Conservation (phyloP, 2,113 vertebrate genomes). For the Odontesthes bonariensis region DNA sequence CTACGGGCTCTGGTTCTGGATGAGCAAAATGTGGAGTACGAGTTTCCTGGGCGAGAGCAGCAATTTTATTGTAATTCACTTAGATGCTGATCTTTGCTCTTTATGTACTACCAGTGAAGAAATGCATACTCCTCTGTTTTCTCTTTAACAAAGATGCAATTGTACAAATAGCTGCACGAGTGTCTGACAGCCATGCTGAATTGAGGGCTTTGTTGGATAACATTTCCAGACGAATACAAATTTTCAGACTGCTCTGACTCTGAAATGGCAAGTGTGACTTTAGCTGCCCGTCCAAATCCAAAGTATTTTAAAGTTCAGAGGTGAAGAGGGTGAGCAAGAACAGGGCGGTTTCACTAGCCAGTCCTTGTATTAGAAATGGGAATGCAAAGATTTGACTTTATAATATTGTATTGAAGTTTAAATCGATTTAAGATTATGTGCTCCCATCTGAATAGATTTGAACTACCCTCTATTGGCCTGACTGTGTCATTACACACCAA, state of each 20-base stretch:
- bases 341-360: not conserved
- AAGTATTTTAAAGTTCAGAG: not conserved
- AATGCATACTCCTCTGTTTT: slow-evolving; percentile 24
- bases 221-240: slow-evolving; percentile 21
- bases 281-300: not conserved
- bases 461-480: slow-evolving; percentile 80
- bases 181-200: slow-evolving; percentile 22
- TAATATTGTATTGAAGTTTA: not conserved
- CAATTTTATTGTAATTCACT: slow-evolving; percentile 45
- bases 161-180: slow-evolving; percentile 40
- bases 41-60: slow-evolving; percentile 28
- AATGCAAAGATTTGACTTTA: not conserved
- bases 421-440: not conserved
- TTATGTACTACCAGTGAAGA: slow-evolving; percentile 15
- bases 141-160: slow-evolving; percentile 40
- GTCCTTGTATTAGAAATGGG: not conserved
- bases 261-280: not conserved
- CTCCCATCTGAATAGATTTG: slow-evolving; percentile 60
- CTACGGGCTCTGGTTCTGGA: slow-evolving; percentile 36
- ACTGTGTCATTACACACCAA: slow-evolving; percentile 70
- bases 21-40: slow-evolving; percentile 27
- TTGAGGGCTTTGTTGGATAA: slow-evolving; percentile 1
- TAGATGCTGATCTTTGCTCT: slow-evolving; percentile 18
- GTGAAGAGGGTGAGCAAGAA: not conserved
- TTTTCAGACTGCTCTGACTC: not conserved